A percentile compares a stretch with the other conserved stretches of the same genome.
Conservation (phyloP, 1,140 invertebrate species). For the Listronotus bonariensis region DNA sequence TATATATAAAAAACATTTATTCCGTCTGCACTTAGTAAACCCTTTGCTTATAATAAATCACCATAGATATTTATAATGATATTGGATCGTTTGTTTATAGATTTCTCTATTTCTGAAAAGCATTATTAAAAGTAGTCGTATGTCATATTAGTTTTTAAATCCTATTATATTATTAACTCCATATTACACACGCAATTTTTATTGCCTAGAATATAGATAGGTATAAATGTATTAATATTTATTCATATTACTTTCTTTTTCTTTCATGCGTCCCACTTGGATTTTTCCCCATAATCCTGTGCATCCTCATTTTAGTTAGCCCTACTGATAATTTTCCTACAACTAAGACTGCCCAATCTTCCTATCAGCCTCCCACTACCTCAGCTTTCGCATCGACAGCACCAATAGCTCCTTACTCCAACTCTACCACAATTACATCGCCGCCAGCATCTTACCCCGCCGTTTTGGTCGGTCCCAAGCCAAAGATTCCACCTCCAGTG, state of each 20-base stretch:
- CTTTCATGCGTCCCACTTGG: slow-evolving; percentile 25
- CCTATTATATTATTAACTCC: no score
- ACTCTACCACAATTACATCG: slow-evolving; percentile 60
- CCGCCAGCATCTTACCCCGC: slow-evolving; percentile 61
- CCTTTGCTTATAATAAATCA: no score
- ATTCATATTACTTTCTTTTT: slow-evolving; percentile 5
- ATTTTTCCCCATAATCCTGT: slow-evolving; percentile 9
- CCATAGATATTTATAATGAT: no score
- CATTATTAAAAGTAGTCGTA: no score
- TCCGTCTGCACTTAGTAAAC: no score
- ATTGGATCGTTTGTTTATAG: no score
- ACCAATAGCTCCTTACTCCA: slow-evolving; percentile 54
- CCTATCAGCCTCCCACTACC: slow-evolving; percentile 46
- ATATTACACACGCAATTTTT: no score
- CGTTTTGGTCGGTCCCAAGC: slow-evolving; percentile 61
- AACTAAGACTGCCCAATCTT: slow-evolving; percentile 20
- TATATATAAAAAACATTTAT: no score
- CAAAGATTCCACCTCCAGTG: slow-evolving; percentile 77
- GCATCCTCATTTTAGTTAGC: slow-evolving; percentile 18
- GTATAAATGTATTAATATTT: not conserved
- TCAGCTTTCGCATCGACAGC: slow-evolving; percentile 53
- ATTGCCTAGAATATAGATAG: no score
- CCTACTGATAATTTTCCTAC: slow-evolving; percentile 18
- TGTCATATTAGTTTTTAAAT: no score
- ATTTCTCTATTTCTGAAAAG: no score